Base-by-base conservation (phyloP, 2,113 vertebrate genomes). In the Apeltes quadracus region DNA sequence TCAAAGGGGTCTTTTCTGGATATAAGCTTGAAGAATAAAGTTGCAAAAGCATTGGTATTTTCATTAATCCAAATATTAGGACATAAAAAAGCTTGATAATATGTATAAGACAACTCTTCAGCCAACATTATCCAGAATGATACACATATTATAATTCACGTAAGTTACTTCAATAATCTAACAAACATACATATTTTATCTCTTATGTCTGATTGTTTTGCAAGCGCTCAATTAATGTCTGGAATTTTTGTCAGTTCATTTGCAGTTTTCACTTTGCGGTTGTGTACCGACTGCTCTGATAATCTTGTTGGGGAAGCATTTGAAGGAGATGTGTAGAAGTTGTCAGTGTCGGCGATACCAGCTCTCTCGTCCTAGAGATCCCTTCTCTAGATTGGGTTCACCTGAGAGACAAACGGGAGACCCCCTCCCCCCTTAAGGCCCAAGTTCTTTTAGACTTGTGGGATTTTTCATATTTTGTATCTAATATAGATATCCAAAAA, bases 131-230 rank as follows among this genome's bases (percentile, higher is more conserved):
- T 43, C 13, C 25, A 25, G 18, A 69, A 69, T 12, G 4, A 53
- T n/a, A n/a, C n/a, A n/a, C n/a, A n/a, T 9, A 46, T 20, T 46
- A 20, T 5, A 46, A 20, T 9, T 46, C 20, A 18, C 43, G 4
- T 14, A 14, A 41, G 39, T 41, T 14, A 41, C 39, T 46, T 50
- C n/a, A 50, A 22, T 50, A 22, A 50, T n/a, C 22, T 10, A 46
- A 50, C n/a, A 10, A 50, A 11, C 8, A 1, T 12, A 22, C 48
- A 22, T 50, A 50, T 50, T 50, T 50, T 12, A 50, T 67, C 70
- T 83, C 77, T 84, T 85, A 91, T 91, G 73, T 82, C 78, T 85
- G 86, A 91, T 91, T 91, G 86, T 91, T 88, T 91, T 75, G 83
- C 58, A 65, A 85, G 81, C 83, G 78, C 72, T 87, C 83, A 90